Percentiles rank a stretch among this genome's conserved stretches.
phyloP scores from a whole-genome alignment of 2,797 vertebrate genomes.

The Poecilia velifera region DNA sequence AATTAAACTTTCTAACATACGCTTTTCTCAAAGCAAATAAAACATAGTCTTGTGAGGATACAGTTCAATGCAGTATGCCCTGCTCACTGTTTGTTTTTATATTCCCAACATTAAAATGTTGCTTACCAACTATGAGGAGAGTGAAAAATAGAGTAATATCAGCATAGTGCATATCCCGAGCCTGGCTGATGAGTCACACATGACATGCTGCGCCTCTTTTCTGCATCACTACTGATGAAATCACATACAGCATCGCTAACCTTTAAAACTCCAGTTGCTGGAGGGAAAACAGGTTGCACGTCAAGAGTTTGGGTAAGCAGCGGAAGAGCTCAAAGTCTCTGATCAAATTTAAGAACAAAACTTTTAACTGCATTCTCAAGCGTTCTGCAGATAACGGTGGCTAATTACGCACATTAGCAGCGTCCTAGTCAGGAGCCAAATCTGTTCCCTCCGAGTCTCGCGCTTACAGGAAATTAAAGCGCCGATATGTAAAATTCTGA shows the following conservation, averaged over 20 bases:
- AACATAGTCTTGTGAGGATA: not conserved
- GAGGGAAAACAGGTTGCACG: slow-evolving; percentile 30
- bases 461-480: slow-evolving; percentile 69
- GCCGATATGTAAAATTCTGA: slow-evolving; percentile 60
- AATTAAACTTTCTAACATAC: not conserved
- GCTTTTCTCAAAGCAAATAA: not conserved
- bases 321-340: slow-evolving; percentile 6
- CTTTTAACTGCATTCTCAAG: slow-evolving; percentile 28
- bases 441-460: slow-evolving; percentile 30
- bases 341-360: slow-evolving; percentile 18
- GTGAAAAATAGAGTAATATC: slow-evolving; percentile 7
- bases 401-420: slow-evolving; percentile 40
- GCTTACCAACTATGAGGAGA: not conserved
- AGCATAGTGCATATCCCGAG: slow-evolving; percentile 9
- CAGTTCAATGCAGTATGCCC: not conserved
- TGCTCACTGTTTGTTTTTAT: too few species aligned
- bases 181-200: slow-evolving; percentile 50
- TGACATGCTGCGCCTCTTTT: not conserved
- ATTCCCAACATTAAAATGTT: not conserved
- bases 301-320: slow-evolving; percentile 16
- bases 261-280: slow-evolving; percentile 24
- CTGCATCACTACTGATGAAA: slow-evolving; percentile 24
- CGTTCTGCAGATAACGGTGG: slow-evolving; percentile 23
- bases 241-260: slow-evolving; percentile 25
- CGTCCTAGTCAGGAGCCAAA: slow-evolving; percentile 42